phyloP scores from a whole-genome alignment of 2,113 vertebrate species.

The Aphyosemion australe region DNA sequence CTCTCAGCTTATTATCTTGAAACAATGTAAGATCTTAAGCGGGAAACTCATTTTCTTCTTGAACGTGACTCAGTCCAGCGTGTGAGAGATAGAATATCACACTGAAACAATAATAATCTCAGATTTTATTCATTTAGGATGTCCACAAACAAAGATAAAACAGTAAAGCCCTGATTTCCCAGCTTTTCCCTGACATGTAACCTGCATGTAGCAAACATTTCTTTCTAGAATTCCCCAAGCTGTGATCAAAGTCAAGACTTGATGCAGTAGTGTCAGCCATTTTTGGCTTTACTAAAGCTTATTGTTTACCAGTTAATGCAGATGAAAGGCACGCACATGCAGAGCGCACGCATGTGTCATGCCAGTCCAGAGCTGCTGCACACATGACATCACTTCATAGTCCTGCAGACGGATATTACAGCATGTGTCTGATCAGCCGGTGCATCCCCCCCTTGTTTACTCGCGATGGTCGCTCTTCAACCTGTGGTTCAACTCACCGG shows the following conservation, averaged over 20 bases:
- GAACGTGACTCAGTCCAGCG: not conserved
- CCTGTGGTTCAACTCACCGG: conserved; percentile 75
- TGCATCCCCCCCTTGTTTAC: not conserved
- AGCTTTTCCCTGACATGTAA: too few species aligned
- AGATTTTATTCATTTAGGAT: not conserved
- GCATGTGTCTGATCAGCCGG: conserved; percentile 1
- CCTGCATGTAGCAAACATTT: not conserved
- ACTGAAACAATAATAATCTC: not conserved
- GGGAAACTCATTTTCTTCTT: conserved; percentile 10
- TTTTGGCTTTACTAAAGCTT: conserved; percentile 16
- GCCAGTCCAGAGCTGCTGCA: not conserved
- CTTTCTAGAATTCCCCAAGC: conserved; percentile 7
- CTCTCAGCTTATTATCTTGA: conserved; percentile 31
- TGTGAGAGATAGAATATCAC: not conserved
- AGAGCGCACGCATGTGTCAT: conserved; percentile 9
- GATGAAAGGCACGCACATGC: conserved; percentile 2
- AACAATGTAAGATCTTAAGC: conserved; percentile 16
- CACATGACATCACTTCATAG: conserved; percentile 4
- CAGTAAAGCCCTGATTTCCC: too few species aligned
- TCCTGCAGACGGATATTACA: not conserved
- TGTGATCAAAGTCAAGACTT: not conserved
- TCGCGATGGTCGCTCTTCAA: conserved; percentile 14
- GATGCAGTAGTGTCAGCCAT: conserved; percentile 31
- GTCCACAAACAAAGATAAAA: not conserved
- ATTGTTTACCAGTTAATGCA: conserved; percentile 8